Evolutionary conservation across 2,888 invertebrate genomes (phyloP), one percentile per base, ranked within the genome.

Genomic region (Griposia aprilina): DNA sequence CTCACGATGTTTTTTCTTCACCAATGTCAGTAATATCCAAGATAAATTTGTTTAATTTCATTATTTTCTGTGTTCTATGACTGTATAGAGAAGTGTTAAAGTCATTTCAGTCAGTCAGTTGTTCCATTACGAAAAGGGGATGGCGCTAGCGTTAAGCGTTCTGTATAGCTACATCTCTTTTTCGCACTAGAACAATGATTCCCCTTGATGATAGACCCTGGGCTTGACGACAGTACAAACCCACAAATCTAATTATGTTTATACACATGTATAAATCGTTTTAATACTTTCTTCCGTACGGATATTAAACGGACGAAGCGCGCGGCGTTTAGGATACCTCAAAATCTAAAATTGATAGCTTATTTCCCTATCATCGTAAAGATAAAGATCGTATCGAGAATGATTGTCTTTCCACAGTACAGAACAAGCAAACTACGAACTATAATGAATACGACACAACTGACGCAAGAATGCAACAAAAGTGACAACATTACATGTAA

Each of bases 401-500:
- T 2, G 15, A 55, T 55, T 36, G 63, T 20, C 36, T 50, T 48
- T 50, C 17, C 15, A 45, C 52, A 73, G 6, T 26, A 36, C 23
- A 59, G 15, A 50, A 48, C 30, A 20, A 23, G 10, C 10, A 67
- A 20, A 55, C n/a, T 8, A 23, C 15, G 10, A n/a, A 10, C 15
- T 36, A n/a, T n/a, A n/a, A n/a, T 77, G 13, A 15, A 68, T 78
- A 45, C n/a, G n/a, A 59, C 36, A 52, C 30, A 26, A 55, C 13
- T 59, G 23, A 62, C 60, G 26, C 59, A 76, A 50, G 23, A 65
- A 74, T 69, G 50, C 76, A 63, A 59, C 26, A 45, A 81, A 74
- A 71, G 30, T 45, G 30, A 85, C 62, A 71, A 74, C 52, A 85
- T 60, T 48, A 67, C 26, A 82, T 36, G 72, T 62, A 69, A 62